Evolutionary conservation across 2,113 vertebrate genomes (phyloP), one percentile per base, ranked within the genome.

Genomic region (Eretmochelys imbricata): DNA sequence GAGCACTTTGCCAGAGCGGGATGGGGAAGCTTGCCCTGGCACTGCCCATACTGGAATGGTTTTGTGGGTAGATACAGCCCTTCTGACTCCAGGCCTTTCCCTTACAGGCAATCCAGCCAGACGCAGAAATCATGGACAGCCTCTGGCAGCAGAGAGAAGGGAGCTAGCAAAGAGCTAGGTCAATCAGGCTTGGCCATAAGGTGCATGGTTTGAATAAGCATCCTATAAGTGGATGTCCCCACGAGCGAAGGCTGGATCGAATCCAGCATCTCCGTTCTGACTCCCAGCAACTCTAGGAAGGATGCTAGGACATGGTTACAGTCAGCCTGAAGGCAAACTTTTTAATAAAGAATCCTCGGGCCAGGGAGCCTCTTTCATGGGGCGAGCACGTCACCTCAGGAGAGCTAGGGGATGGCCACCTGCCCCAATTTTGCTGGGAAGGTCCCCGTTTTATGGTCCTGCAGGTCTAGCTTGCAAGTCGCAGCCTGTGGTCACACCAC

Each of bases 61-160:
- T 13, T 35, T 3, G 35, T 5, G 65, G 65, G 19, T 72, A 10
- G 35, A 27, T 25, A 12, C 20, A 76, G 72, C 11, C 22, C 38
- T 22, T 10, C 72, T 46, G 38, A 10, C 72, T 25, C 38, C 10
- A 76, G 75, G 42, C 24, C 42, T 76, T 78, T 48, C 38, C 12
- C 42, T 10, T 42, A 7, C 11, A 27, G 24, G 13, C 38, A 22
- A 72, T 72, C n/a, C 69, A 78, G 24, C 22, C 42, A 25, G 38
- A 8, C 9, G 6, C 10, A 24, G 38, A 46, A 24, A 76, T 24
- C 72, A 46, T 3, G 5, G 65, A 31, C 65, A 35, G 11, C 35
- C 12, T 5, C 38, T 0, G 1, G 85, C 0, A 3, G 4, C 0
- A 0, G n/a, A 48, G 31, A 53, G 3, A 20, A 1, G 20, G 53